These are phyloP conservation scores for Zaprionus taronus DNA, from an alignment of 1,140 invertebrate species.

Conservation along the genomic window DNA sequence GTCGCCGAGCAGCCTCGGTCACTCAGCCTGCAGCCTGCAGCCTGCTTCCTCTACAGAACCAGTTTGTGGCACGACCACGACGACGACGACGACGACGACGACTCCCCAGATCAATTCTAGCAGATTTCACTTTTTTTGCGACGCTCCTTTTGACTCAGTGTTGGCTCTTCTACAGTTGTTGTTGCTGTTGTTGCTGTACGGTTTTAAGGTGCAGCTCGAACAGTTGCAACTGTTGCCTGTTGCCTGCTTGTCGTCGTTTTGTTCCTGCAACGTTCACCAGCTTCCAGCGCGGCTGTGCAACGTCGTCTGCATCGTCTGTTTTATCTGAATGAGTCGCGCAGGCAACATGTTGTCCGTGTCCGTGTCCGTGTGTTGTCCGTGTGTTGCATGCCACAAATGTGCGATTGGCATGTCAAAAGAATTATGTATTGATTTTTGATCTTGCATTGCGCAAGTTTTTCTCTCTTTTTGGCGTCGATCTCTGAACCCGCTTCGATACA, in stretches of 20 bases:
- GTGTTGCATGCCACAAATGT: conserved; percentile 81
- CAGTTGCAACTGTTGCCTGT: conserved; percentile 75
- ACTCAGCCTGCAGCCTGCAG: conserved; percentile 46
- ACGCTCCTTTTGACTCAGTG: conserved; percentile 51
- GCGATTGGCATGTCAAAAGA: conserved; percentile 83
- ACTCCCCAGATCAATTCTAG: conserved; percentile 83
- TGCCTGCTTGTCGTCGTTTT: conserved; percentile 66
- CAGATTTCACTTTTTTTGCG: conserved; percentile 79
- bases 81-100: conserved; percentile 51
- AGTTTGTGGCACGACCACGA: conserved; percentile 59
- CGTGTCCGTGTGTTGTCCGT: conserved; percentile 27
- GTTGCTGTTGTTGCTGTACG: conserved; percentile 24
- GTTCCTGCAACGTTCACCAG: conserved; percentile 70
- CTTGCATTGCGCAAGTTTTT: conserved; percentile 58
- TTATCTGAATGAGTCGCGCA: conserved; percentile 79
- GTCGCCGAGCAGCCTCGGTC: conserved; percentile 30
- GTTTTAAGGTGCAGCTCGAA: conserved; percentile 72
- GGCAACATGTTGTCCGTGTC: conserved; percentile 50
- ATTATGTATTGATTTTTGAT: conserved; percentile 84
- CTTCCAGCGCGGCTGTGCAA: conserved; percentile 46
- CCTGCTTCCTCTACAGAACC: conserved; percentile 72
- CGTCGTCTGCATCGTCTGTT: conserved; percentile 49
- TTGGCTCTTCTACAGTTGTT: neutral
- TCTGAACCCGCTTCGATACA: conserved; percentile 17
- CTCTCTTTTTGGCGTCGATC: neutral